Evolutionary conservation across 2,888 invertebrate genomes (phyloP).

Genomic region (Cephus runcator): DNA sequence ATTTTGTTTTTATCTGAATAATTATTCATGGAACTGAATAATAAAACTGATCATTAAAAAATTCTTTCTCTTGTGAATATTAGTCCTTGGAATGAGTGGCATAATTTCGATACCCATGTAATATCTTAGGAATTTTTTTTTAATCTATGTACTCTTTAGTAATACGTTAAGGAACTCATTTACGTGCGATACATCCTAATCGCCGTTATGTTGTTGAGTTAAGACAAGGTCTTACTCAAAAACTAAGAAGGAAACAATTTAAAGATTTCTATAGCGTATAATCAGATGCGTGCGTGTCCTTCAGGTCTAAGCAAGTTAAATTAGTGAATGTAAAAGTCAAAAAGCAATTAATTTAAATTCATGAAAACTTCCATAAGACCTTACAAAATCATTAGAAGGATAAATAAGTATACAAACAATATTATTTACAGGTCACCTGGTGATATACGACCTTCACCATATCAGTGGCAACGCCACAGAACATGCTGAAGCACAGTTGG

Average conservation of each 20-base stretch:
- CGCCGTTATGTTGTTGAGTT: background rate
- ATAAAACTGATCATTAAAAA: background rate
- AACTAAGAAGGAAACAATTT: background rate
- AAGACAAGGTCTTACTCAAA: background rate
- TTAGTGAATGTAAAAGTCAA: background rate
- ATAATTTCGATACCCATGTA: background rate
- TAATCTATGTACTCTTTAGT: background rate
- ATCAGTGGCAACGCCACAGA: constrained; percentile 30
- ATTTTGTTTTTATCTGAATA: background rate
- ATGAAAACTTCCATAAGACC: background rate
- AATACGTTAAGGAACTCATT: background rate
- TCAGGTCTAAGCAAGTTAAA: background rate
- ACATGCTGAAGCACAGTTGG: constrained; percentile 24
- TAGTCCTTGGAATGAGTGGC: background rate
- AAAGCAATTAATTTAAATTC: background rate
- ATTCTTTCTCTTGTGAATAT: background rate
- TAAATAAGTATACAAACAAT: background rate
- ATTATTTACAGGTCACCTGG: constrained; percentile 36
- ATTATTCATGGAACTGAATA: background rate
- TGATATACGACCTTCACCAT: constrained; percentile 26
- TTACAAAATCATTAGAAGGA: background rate
- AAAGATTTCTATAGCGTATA: background rate
- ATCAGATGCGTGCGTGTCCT: background rate
- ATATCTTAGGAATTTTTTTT: background rate
- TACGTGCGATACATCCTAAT: background rate